A percentile compares a stretch with the other conserved stretches of the same genome.
phyloP scores from a whole-genome alignment of 2,797 vertebrate species.

The Diglossa cyanea region DNA sequence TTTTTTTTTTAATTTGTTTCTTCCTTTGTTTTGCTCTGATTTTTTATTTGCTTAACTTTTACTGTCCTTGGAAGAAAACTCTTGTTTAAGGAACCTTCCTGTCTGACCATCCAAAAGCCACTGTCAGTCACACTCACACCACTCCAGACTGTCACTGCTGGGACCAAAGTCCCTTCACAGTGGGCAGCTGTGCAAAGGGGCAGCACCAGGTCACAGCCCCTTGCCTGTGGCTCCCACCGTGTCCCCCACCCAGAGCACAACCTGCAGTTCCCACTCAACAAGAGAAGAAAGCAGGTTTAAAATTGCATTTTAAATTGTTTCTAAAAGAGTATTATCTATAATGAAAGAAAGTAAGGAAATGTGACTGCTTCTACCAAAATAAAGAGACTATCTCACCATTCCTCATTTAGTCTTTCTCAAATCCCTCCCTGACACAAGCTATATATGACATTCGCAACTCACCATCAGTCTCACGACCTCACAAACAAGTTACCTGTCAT shows the following conservation, averaged over 20 bases:
- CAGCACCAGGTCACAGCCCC: not conserved
- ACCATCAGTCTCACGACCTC: not conserved
- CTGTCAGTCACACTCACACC: not conserved
- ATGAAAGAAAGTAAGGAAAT: not conserved
- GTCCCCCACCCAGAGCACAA: not conserved
- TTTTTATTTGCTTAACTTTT: not conserved
- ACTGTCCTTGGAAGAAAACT: not conserved
- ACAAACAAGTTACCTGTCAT: not conserved
- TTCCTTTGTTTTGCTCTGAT: not conserved
- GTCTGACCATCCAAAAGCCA: not conserved
- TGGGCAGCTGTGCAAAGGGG: not conserved
- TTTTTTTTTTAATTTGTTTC: fast-evolving
- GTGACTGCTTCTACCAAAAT: not conserved
- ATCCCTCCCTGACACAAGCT: not conserved
- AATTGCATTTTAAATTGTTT: not conserved
- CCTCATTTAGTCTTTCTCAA: not conserved
- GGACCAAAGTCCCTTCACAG: not conserved
- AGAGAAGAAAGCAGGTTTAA: not conserved
- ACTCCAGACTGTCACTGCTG: not conserved
- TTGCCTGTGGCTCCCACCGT: fast-evolving
- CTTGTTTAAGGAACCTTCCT: not conserved
- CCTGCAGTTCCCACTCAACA: not conserved
- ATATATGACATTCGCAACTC: not conserved
- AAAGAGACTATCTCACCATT: not conserved
- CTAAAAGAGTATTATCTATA: not conserved